These are phyloP conservation scores for Meta bourneti DNA, from an alignment of 2,888 invertebrate genomes.

Conservation along the genomic window DNA sequence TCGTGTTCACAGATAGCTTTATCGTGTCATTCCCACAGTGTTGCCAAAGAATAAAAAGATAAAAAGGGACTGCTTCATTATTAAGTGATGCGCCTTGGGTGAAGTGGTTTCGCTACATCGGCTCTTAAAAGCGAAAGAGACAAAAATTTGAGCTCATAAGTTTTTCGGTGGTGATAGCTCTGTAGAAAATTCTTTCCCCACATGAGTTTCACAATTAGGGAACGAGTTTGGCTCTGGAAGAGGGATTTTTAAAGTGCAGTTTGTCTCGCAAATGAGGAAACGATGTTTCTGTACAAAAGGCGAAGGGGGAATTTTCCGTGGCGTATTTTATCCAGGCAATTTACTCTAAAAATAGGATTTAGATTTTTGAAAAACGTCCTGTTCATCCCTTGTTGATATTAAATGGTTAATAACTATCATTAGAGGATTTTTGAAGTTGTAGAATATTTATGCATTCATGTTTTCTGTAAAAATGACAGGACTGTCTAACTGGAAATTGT, in stretches of 20 bases:
- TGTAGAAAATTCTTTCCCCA: neutral
- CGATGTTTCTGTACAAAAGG: neutral
- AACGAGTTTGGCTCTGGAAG: neutral
- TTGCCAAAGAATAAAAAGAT: constrained; percentile 21
- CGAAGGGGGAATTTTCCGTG: no score
- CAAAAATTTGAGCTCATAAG: neutral
- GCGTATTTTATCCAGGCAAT: no score
- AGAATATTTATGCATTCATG: no score
- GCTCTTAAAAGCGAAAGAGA: neutral
- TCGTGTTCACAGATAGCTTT: constrained; percentile 41
- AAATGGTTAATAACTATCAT: no score
- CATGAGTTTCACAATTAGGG: constrained; percentile 12
- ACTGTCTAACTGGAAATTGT: no score
- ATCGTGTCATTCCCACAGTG: constrained; percentile 4
- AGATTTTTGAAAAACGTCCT: no score
- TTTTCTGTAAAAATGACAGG: no score
- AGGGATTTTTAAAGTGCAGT: constrained; percentile 10
- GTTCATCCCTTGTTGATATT: no score
- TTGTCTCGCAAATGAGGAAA: constrained; percentile 15
- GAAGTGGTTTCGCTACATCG: constrained; percentile 9
- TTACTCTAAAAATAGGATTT: no score
- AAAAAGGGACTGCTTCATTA: constrained; percentile 18
- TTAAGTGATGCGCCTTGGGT: constrained; percentile 14
- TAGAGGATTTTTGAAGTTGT: no score
- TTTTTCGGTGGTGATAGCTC: neutral